Evolutionary conservation across 2,797 vertebrate genomes (phyloP).

Genomic region (Alca torda): DNA sequence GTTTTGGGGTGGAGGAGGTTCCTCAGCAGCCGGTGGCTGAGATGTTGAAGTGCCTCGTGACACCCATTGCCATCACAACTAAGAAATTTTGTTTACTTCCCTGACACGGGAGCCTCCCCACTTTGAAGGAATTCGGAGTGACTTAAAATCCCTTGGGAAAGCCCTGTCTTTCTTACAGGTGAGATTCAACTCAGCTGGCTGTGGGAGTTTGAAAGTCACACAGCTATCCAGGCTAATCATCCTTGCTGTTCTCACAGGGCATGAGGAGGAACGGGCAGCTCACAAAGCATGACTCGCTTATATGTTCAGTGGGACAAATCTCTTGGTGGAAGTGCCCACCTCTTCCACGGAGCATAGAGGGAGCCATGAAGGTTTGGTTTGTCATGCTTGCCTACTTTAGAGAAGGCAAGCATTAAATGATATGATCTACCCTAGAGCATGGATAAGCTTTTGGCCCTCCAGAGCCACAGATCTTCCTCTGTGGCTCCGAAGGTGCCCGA

Average conservation of each 20-base stretch:
- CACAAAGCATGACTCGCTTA: neutral
- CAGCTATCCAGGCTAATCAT: neutral
- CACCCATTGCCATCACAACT: neutral
- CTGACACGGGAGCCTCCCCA: neutral
- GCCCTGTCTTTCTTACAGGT: neutral
- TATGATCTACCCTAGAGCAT: neutral
- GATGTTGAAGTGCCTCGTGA: neutral
- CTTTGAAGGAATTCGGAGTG: neutral
- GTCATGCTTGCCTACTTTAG: neutral
- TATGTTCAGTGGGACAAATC: neutral
- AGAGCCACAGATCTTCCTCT: neutral
- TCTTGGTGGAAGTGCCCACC: neutral
- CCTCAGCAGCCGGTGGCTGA: conserved; percentile 7
- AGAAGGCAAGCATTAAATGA: neutral
- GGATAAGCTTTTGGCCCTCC: neutral
- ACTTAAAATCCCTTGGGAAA: conserved; percentile 39
- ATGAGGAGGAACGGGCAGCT: neutral
- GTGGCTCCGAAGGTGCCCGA: accelerated
- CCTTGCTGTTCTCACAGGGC: neutral
- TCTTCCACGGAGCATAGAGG: neutral
- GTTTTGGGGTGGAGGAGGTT: neutral
- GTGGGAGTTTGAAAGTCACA: neutral
- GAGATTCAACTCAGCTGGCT: conserved; percentile 8
- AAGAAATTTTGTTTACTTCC: conserved; percentile 24
- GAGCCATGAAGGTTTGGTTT: neutral